Evolutionary conservation across 2,797 vertebrate genomes (phyloP).

Genomic region (Oreortyx pictus): DNA sequence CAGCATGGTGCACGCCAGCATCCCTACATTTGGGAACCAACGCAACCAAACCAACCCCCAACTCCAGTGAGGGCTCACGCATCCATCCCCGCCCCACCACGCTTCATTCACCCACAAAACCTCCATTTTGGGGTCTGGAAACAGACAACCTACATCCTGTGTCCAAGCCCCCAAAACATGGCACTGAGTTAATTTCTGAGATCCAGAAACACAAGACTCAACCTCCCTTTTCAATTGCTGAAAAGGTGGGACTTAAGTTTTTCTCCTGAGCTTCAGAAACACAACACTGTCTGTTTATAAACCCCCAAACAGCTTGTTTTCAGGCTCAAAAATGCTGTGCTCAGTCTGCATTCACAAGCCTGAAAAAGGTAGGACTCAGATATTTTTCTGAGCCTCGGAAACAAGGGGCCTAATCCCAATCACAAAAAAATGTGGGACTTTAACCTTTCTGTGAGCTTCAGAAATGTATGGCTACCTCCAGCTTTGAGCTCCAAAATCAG

Average conservation of each 20-base stretch:
- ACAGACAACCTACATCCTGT: no score
- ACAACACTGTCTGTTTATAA: not conserved
- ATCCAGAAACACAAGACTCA: not conserved
- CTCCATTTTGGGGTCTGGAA: no score
- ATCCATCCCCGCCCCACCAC: no score
- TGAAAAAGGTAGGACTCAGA: not conserved
- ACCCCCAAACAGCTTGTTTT: not conserved
- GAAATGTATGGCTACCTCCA: no score
- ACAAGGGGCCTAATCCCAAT: not conserved
- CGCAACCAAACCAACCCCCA: no score
- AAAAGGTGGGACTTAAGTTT: not conserved
- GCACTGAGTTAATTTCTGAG: not conserved
- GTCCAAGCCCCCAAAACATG: not conserved
- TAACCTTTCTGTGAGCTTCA: no score
- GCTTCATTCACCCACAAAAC: no score
- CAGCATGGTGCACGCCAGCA: not conserved
- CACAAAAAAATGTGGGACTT: not conserved
- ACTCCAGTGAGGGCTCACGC: not conserved
- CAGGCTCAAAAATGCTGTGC: not conserved
- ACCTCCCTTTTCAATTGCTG: not conserved
- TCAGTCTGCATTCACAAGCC: not conserved
- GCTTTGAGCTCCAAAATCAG: no score
- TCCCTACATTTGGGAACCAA: not conserved
- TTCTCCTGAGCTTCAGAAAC: no score
- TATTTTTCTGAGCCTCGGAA: not conserved